Base-by-base conservation (phyloP, 2,113 vertebrate genomes). In the Centropus unirufus region DNA sequence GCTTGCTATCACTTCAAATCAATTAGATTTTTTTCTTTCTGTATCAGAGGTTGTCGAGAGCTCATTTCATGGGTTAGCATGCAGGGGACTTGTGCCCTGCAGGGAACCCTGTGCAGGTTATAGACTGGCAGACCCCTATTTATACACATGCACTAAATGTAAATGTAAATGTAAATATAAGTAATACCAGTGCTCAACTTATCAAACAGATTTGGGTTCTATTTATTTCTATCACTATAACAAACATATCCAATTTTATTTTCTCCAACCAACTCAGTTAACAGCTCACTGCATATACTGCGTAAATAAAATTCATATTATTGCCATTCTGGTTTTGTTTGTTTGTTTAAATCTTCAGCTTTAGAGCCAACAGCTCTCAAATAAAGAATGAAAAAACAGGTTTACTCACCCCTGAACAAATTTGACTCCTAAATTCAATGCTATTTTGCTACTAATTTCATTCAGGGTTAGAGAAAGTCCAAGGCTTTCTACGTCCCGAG, bases 361-460 rank as follows among this genome's bases (percentile, higher is more conserved):
- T 90, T 22, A 61, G n/a, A 93, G 29, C 55, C 39, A 92, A 49
- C 67, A 92, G 64, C 36, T 91, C 75, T 67, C 73, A 95, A 89
- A 89, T 67, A 54, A 95, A 77, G 91, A 94, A 89, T 72, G 19
- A 84, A 91, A 97, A 84, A 74, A 49, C 47, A 74, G 32, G 62
- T 93, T 95, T 95, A 92, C 51, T 87, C 87, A 95, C 92, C 83
- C 80, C 58, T 83, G 66, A 92, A 64, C 70, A 89, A 87, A 91
- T 89, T 78, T 90, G 68, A 79, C 70, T 95, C 72, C 87, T 94
- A 80, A 92, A 80, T 82, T 93, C 57, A 55, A 27, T 54, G 47
- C 47, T 85, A 90, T 75, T 85, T 95, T 94, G 69, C 40, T 88
- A 74, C 58, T 92, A 47, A 87, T 86, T 91, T 93, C 55, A 90